Base-by-base conservation (phyloP, 2,113 vertebrate genomes). In the Ornithorhynchus anatinus region DNA sequence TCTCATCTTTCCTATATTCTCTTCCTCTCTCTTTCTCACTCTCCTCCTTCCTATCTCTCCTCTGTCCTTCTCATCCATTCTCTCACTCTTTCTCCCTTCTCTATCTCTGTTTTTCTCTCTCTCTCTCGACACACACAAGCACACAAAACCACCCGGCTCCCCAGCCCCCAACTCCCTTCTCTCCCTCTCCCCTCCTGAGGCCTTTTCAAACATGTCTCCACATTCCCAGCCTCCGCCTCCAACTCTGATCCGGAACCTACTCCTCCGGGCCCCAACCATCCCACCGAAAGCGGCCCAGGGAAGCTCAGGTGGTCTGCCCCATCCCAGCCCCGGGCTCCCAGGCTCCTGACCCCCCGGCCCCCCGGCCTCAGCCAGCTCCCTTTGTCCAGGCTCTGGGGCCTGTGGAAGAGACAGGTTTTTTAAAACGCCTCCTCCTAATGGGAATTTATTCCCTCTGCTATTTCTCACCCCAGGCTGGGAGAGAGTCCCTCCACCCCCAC, bases 381-480 rank as follows among this genome's bases (percentile, higher is more conserved):
- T 93, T 93, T 91, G 88, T 92, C 85, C 86, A 70, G 77, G 64
- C 71, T 75, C 69, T 86, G 75, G 86, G 77, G 81, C 65, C 59
- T 50, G 48, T 85, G 79, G 72, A 75, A 83, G 79, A 77, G 71
- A 59, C 39, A 67, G 52, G 80, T 67, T 45, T 88, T 93, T 89
- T 90, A 89, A 86, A 87, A 80, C 91, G n/a, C n/a, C n/a, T n/a
- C n/a, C 71, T 82, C 71, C 78, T 90, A 88, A 89, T 86, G 88
- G 87, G 90, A 93, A 92, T 92, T 87, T 89, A 88, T 92, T 92
- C 90, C 84, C 81, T 88, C 85, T 91, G 90, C 91, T 94, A 92
- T 93, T 90, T 93, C 19, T 90, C 90, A 73, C 72, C 61, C 72
- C 87, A 88, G 82, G 56, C 33, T 75, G 50, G 85, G 84, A 84